Evolutionary conservation across 2,888 invertebrate genomes (phyloP).

Genomic region (Drosophila falleni): DNA sequence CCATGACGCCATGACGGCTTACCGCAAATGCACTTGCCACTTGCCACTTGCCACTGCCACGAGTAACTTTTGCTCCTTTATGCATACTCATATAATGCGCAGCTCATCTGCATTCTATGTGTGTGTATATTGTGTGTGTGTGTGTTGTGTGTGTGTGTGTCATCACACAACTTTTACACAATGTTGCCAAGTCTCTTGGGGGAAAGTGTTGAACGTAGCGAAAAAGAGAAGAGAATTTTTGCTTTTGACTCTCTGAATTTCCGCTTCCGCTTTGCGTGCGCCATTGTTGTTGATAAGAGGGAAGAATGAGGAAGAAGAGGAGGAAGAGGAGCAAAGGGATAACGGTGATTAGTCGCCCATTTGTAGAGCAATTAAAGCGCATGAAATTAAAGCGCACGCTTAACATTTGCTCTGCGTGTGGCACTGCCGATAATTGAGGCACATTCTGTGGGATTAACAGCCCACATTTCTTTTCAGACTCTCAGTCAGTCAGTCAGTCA

Average conservation of each 20-base stretch:
- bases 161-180: constrained; percentile 38
- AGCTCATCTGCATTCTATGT: constrained; percentile 70
- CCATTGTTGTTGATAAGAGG: constrained; percentile 32
- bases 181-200: constrained; percentile 50
- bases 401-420: constrained; percentile 67
- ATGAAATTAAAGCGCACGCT: constrained; percentile 69
- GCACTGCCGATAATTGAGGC: constrained; percentile 63
- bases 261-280: constrained; percentile 64
- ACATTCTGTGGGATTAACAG: constrained; percentile 60
- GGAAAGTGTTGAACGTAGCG: constrained; percentile 12
- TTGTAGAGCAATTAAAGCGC: constrained; percentile 75
- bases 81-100: constrained; percentile 50
- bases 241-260: constrained; percentile 54
- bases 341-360: constrained; percentile 69
- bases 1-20: constrained; percentile 60
- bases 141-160: constrained; percentile 11
- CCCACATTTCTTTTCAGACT: constrained; percentile 25
- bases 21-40: constrained; percentile 77
- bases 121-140: constrained; percentile 24
- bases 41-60: constrained; percentile 48
- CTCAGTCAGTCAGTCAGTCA: constrained; percentile 4
- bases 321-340: constrained; percentile 4
- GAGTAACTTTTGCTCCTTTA: constrained; percentile 70
- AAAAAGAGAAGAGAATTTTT: neutral
- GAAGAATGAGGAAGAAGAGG: neutral